These are phyloP conservation scores for Drosophila diplacantha DNA, from an alignment of 2,888 invertebrate genomes.

Conservation along the genomic window DNA sequence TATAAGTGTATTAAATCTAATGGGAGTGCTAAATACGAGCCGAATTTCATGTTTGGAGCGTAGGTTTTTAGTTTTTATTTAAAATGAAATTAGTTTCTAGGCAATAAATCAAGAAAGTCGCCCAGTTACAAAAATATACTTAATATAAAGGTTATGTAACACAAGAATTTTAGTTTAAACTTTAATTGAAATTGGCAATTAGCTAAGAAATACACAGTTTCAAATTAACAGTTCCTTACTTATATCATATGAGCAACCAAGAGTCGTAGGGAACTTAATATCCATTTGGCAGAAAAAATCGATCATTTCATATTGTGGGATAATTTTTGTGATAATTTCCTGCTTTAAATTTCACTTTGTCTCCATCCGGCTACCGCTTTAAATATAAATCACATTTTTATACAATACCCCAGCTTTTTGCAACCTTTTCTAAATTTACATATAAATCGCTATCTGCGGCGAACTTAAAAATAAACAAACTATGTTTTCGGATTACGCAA, in stretches of 20 bases:
- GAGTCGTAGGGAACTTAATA: neutral
- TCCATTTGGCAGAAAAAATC: constrained; percentile 1
- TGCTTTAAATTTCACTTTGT: constrained; percentile 16
- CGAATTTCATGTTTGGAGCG: neutral
- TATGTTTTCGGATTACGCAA: constrained; percentile 18
- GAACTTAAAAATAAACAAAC: neutral
- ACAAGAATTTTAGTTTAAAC: neutral
- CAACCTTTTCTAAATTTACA: constrained; percentile 30
- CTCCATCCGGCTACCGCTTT: constrained; percentile 1
- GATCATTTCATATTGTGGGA: neutral
- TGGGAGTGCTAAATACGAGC: neutral
- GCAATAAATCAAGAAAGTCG: neutral
- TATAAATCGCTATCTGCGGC: constrained; percentile 32
- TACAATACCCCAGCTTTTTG: constrained; percentile 41
- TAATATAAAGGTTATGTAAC: no score
- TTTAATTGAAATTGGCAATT: neutral
- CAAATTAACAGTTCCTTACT: no score
- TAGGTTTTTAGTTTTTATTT: neutral
- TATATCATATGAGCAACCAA: neutral
- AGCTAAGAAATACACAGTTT: no score
- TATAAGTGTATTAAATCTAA: neutral
- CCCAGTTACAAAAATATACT: no score
- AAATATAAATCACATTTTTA: constrained; percentile 19
- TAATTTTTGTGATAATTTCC: neutral
- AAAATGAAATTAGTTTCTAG: neutral